phyloP scores from a whole-genome alignment of 2,113 vertebrate genomes.

The Nerophis lumbriciformis region DNA sequence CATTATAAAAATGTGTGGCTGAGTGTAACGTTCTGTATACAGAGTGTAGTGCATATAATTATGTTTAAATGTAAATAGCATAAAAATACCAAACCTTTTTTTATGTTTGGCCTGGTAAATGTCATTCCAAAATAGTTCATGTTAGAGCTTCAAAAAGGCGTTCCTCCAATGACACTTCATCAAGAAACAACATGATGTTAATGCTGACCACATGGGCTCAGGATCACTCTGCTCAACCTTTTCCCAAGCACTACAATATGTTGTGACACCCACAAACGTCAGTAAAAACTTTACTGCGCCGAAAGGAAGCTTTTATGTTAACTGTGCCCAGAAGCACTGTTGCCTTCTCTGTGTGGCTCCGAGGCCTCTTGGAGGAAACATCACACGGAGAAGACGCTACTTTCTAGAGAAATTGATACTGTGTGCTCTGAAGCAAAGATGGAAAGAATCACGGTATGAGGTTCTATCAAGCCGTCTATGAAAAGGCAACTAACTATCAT shows the following conservation, averaged over 20 bases:
- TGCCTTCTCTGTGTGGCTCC: slow-evolving; percentile 1
- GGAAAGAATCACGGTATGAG: neutral
- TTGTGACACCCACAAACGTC: slow-evolving; percentile 5
- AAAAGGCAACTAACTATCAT: no score
- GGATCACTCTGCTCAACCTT: neutral
- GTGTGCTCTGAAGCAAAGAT: neutral
- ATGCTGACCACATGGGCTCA: slow-evolving; percentile 8
- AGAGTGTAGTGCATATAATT: neutral
- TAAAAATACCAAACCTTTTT: neutral
- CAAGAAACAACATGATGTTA: slow-evolving; percentile 4
- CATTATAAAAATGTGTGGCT: neutral
- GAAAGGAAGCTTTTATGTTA: slow-evolving; percentile 9
- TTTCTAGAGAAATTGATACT: neutral
- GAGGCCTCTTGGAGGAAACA: neutral
- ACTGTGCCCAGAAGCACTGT: slow-evolving; percentile 1
- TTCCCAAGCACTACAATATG: slow-evolving; percentile 1
- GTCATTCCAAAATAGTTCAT: neutral
- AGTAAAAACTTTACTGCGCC: slow-evolving; percentile 2
- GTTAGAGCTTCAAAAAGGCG: neutral
- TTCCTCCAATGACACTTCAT: neutral
- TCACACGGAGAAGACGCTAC: neutral
- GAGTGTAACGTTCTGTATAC: neutral
- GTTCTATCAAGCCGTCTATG: neutral
- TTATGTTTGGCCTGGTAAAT: neutral
- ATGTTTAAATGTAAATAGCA: neutral